A percentile compares a stretch with the other conserved stretches of the same genome.
These are phyloP conservation scores for Megaceryle alcyon DNA, from an alignment of 2,797 vertebrate genomes.

Conservation along the genomic window DNA sequence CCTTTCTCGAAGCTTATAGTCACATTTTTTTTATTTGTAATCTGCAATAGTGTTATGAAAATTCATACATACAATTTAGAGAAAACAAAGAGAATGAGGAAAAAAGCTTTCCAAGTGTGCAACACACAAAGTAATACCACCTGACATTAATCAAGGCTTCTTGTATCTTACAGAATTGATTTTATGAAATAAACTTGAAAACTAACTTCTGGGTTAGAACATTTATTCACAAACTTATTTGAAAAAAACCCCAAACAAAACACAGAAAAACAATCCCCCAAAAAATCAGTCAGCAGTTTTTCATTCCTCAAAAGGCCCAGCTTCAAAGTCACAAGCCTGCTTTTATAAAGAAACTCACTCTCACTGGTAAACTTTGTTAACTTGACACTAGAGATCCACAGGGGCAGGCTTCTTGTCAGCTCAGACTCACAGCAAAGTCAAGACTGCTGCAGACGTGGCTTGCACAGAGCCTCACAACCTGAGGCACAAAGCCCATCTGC, in stretches of 20 bases:
- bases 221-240: not conserved
- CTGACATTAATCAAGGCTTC: not conserved
- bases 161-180: not conserved
- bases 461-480: not conserved
- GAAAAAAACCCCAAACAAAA: not conserved
- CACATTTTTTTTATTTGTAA: not conserved
- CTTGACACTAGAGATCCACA: not conserved
- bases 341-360: not conserved
- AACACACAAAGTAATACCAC: not conserved
- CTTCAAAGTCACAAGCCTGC: not conserved
- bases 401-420: rapidly evolving
- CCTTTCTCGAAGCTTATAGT: not conserved
- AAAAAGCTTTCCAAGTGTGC: not conserved
- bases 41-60: not conserved
- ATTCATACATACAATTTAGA: not conserved
- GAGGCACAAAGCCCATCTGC: rapidly evolving
- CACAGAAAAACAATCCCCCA: not conserved
- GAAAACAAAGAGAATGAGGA: not conserved
- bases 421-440: not conserved
- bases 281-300: not conserved
- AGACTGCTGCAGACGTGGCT: not conserved
- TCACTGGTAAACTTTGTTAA: rapidly evolving
- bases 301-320: not conserved
- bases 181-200: not conserved
- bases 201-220: not conserved